Evolutionary conservation across 2,113 vertebrate genomes (phyloP).

Genomic region (Gadus chalcogrammus): DNA sequence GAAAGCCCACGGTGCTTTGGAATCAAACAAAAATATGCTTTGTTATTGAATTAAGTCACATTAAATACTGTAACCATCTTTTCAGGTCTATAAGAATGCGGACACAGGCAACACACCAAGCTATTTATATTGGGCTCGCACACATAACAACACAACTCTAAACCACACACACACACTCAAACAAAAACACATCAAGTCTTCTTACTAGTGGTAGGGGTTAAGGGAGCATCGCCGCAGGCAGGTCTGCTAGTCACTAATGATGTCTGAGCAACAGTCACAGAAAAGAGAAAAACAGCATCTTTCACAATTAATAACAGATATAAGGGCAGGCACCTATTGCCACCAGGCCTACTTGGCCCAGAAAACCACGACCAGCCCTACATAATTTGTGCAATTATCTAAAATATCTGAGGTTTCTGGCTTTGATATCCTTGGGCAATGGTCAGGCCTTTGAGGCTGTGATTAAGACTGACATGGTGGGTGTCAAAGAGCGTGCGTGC

Average conservation of each 20-base stretch:
- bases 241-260: constrained; percentile 51
- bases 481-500: neutral
- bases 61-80: neutral
- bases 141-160: neutral
- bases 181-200: neutral
- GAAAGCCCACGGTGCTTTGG: too few species aligned
- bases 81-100: neutral
- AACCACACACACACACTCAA: constrained; percentile 7
- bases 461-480: constrained; percentile 46
- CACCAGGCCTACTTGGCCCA: constrained; percentile 54
- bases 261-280: constrained; percentile 35
- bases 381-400: constrained; percentile 70
- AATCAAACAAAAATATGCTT: too few species aligned
- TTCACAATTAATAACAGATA: constrained; percentile 52
- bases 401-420: constrained; percentile 61
- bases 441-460: constrained; percentile 29
- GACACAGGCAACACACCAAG: neutral
- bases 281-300: constrained; percentile 43
- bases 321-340: constrained; percentile 40
- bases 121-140: too few species aligned
- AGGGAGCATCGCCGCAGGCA: constrained; percentile 34
- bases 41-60: neutral
- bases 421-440: constrained; percentile 42
- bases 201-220: constrained; percentile 3
- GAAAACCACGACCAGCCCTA: constrained; percentile 44